Evolutionary conservation across 2,797 vertebrate species (phyloP).

Genomic region (Dallia pectoralis): DNA sequence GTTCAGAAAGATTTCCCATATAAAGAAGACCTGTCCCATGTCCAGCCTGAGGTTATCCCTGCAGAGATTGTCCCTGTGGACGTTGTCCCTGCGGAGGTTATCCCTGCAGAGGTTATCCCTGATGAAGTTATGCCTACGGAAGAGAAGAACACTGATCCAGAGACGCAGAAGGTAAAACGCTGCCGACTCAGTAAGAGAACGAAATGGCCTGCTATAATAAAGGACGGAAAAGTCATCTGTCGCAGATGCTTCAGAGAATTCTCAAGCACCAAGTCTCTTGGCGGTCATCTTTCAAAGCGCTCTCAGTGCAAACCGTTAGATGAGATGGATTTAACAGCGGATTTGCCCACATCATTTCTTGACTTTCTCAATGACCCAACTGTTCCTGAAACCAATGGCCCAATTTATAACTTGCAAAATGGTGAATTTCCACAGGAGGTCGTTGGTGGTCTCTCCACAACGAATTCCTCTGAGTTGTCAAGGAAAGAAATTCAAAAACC

Average conservation of each 20-base stretch:
- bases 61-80: too few species aligned
- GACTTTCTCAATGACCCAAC: slow-evolving; percentile 95
- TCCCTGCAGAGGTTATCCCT: slow-evolving; percentile 47
- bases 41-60: slow-evolving; percentile 54
- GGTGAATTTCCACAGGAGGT: slow-evolving; percentile 68
- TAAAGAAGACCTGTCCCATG: slow-evolving; percentile 63
- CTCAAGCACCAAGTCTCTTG: slow-evolving; percentile 94
- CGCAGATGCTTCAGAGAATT: slow-evolving; percentile 98
- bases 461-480: slow-evolving; percentile 46
- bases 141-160: slow-evolving; percentile 59
- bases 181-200: slow-evolving; percentile 89
- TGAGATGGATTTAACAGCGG: slow-evolving; percentile 88
- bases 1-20: slow-evolving; percentile 59
- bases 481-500: slow-evolving; percentile 69
- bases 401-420: slow-evolving; percentile 60
- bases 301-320: slow-evolving; percentile 94
- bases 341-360: slow-evolving; percentile 89
- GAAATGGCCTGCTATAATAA: slow-evolving; percentile 98
- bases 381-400: slow-evolving; percentile 76
- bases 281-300: slow-evolving; percentile 95
- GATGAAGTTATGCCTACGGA: slow-evolving; percentile 54
- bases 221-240: slow-evolving; percentile 97
- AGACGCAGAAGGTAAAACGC: slow-evolving; percentile 69
- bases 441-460: background rate
- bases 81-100: slow-evolving; percentile 55